Conservation (phyloP, 2,113 vertebrate species). For the Cavia porcellus region DNA sequence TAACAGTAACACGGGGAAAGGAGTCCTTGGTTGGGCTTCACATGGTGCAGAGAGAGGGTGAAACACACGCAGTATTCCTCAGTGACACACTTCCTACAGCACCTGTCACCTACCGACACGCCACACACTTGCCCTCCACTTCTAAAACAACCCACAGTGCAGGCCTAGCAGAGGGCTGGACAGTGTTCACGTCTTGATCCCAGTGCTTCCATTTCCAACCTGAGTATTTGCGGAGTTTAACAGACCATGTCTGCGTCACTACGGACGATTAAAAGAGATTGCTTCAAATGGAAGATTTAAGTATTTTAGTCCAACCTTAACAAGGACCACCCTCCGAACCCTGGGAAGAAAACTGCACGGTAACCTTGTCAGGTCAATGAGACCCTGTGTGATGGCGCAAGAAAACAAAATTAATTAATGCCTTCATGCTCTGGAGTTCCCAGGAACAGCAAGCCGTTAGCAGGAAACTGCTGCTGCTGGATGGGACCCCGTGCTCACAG, state of each 20-base stretch:
- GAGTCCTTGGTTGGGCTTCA: not conserved
- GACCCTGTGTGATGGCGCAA: not conserved
- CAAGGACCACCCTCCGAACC: not conserved
- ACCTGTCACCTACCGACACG: too few relatives aligned
- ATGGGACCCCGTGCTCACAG: not conserved
- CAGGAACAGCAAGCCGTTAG: not conserved
- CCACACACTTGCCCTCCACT: not conserved
- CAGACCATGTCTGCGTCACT: not conserved
- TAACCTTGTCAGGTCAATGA: not conserved
- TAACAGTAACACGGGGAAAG: not conserved
- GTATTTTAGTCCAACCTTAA: not conserved
- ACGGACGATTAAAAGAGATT: not conserved
- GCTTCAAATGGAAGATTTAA: slow-evolving; percentile 39
- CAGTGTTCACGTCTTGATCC: not conserved
- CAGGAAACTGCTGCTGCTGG: not conserved
- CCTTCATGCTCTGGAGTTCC: not conserved
- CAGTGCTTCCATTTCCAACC: not conserved
- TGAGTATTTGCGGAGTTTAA: not conserved
- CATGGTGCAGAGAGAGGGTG: not conserved
- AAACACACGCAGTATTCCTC: not conserved
- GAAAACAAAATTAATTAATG: slow-evolving; percentile 19
- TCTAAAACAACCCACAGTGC: not conserved
- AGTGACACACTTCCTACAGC: not conserved
- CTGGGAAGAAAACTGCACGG: not conserved
- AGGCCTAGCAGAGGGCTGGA: not conserved